phyloP scores from a whole-genome alignment of 1,140 invertebrate genomes.

The Ruditapes philippinarum region DNA sequence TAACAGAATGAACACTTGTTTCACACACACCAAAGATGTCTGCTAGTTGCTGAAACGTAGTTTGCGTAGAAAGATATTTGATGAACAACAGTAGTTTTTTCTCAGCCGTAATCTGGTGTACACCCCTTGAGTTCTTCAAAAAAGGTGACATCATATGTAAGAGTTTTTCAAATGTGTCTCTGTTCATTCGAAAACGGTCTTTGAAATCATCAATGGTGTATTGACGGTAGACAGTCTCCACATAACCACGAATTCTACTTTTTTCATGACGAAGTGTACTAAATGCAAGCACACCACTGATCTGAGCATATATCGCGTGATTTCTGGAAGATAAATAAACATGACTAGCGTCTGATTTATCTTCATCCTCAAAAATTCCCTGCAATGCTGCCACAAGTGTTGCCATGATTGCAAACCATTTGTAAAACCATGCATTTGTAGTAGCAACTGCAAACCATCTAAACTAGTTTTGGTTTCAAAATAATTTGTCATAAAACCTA shows the following conservation, averaged over 20 bases:
- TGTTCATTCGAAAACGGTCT: constrained; percentile 17
- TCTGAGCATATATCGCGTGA: too few relatives aligned
- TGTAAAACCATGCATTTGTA: too few relatives aligned
- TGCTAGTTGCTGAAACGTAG: background rate
- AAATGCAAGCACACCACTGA: too few relatives aligned
- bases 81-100: constrained; percentile 6
- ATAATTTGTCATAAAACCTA: too few relatives aligned
- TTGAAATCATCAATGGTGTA: constrained; percentile 26
- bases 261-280: background rate
- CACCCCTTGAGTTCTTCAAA: background rate
- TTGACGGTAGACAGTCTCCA: background rate
- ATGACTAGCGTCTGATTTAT: too few relatives aligned
- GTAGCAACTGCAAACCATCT: too few relatives aligned
- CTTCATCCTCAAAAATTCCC: too few relatives aligned
- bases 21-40: constrained; percentile 57
- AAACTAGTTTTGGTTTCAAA: too few relatives aligned
- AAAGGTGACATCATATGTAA: background rate
- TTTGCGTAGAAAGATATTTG: constrained; percentile 33
- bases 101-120: background rate
- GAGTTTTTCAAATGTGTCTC: constrained; percentile 18
- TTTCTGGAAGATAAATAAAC: too few relatives aligned
- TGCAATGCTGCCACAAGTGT: too few relatives aligned
- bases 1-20: constrained; percentile 16
- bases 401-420: too few relatives aligned
- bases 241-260: background rate